These are phyloP conservation scores for Gadopsis marmoratus DNA, from an alignment of 2,797 vertebrate genomes.

Conservation along the genomic window DNA sequence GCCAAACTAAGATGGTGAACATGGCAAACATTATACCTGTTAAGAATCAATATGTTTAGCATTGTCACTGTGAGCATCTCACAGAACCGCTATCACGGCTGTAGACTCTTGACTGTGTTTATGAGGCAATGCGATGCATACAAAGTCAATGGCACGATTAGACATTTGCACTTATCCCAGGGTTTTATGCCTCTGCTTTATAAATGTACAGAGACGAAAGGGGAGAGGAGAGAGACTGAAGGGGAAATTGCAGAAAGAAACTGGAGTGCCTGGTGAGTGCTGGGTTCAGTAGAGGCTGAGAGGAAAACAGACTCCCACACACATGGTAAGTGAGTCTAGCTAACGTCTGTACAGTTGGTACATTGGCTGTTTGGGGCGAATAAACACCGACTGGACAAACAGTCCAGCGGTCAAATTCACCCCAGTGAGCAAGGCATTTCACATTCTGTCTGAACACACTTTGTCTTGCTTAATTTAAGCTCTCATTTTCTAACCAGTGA, in stretches of 20 bases:
- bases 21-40: too few relatives aligned
- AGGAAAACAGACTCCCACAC: background rate
- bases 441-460: background rate
- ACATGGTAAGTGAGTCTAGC: background rate
- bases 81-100: background rate
- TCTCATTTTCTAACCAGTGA: background rate
- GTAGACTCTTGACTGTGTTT: background rate
- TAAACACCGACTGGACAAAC: conserved; percentile 3
- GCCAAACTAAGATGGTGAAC: background rate
- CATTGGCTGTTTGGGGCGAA: background rate
- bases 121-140: background rate
- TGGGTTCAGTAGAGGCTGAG: conserved; percentile 3
- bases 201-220: background rate
- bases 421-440: background rate
- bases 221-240: background rate
- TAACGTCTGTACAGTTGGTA: conserved; percentile 4
- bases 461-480: background rate
- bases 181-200: background rate
- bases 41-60: background rate
- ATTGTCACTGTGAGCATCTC: background rate
- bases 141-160: background rate
- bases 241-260: background rate
- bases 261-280: background rate
- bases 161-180: background rate
- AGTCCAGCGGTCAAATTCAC: background rate